Conservation (phyloP, 2,113 vertebrate species). For the Thalassarche chlororhynchos region DNA sequence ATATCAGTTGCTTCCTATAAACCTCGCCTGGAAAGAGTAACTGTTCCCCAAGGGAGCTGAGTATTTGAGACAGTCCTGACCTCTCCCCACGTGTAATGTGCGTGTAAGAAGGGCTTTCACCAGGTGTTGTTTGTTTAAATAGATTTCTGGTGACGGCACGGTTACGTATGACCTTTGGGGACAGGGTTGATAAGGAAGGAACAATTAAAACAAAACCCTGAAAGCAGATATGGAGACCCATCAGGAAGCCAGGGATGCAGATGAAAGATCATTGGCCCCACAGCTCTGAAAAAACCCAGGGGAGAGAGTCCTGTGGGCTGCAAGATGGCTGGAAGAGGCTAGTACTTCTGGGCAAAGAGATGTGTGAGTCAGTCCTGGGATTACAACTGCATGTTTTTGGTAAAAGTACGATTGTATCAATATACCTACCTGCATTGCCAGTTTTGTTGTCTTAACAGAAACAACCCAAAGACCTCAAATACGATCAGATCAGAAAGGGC, state of each 20-base stretch:
- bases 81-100: not conserved
- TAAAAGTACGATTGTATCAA: not conserved
- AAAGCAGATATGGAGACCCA: not conserved
- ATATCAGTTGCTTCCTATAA: not conserved
- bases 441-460: not conserved
- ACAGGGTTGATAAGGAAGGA: not conserved
- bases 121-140: constrained; percentile 47
- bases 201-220: constrained; percentile 26
- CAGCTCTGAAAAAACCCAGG: not conserved
- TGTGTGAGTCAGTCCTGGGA: not conserved
- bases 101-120: not conserved
- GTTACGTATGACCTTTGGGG: not conserved
- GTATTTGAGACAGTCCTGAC: constrained; percentile 1
- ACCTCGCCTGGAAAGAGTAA: not conserved
- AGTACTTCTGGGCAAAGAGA: not conserved
- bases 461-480: not conserved
- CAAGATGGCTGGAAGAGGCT: not conserved
- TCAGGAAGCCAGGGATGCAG: not conserved
- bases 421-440: not conserved
- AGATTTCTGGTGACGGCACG: not conserved
- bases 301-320: not conserved
- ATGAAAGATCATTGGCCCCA: not conserved
- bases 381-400: not conserved
- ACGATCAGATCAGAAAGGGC: not conserved
- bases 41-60: not conserved